A percentile compares a stretch with the other conserved stretches of the same genome.
These are phyloP conservation scores for Seriola aureovittata DNA, from an alignment of 2,113 vertebrate genomes.

Conservation along the genomic window DNA sequence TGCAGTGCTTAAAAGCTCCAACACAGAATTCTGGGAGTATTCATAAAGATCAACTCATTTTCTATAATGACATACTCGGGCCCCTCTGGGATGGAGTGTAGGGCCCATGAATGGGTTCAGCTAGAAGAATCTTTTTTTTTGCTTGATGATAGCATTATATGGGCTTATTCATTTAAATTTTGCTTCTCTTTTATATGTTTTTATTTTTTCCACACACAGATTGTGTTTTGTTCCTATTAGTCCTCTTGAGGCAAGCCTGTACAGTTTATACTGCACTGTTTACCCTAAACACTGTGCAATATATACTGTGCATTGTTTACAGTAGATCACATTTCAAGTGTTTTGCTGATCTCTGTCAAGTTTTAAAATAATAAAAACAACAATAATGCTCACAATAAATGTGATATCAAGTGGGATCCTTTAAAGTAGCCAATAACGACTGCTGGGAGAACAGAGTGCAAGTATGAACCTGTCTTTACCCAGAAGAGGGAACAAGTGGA, in stretches of 20 bases:
- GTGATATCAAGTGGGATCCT: slow-evolving; percentile 21
- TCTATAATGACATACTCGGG: not conserved
- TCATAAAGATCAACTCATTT: not conserved
- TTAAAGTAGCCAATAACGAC: slow-evolving; percentile 7
- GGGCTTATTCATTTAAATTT: too few species aligned
- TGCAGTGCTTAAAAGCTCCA: not conserved
- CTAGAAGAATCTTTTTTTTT: too few species aligned
- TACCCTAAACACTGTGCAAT: too few species aligned
- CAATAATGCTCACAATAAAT: not conserved
- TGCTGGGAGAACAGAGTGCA: slow-evolving; percentile 22
- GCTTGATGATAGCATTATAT: too few species aligned
- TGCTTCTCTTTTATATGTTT: too few species aligned
- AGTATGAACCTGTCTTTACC: not conserved
- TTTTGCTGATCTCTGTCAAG: not conserved
- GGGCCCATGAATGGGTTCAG: not conserved
- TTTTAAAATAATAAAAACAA: not conserved
- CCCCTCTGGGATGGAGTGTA: not conserved
- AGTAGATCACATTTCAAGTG: not conserved
- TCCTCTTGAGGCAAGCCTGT: too few species aligned
- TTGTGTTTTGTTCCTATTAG: too few species aligned
- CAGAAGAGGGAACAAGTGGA: slow-evolving; percentile 14
- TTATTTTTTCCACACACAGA: too few species aligned
- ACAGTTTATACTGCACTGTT: too few species aligned
- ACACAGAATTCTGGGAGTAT: not conserved
- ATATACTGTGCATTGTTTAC: too few species aligned